Conservation (phyloP, 2,797 vertebrate species). For the Balearica regulorum region DNA sequence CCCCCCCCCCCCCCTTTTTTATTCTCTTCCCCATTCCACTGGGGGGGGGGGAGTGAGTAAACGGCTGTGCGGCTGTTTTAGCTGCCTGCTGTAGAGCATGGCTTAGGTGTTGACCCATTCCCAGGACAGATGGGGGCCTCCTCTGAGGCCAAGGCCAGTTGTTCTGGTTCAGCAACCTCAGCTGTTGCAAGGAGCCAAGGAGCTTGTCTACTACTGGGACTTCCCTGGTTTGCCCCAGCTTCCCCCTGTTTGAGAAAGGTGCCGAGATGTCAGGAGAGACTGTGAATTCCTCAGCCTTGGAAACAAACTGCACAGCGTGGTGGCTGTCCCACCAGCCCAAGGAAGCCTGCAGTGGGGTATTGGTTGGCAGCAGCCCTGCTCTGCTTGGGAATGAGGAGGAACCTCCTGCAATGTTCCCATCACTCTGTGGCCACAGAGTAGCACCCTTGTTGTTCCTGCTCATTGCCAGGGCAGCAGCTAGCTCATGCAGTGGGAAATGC, state of each 20-base stretch:
- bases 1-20: too few relatives aligned
- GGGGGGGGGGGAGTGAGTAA: too few relatives aligned
- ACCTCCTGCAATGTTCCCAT: fast-evolving
- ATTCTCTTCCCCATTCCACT: too few relatives aligned
- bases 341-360: not conserved
- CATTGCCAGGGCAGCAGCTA: not conserved
- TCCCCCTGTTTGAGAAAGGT: not conserved
- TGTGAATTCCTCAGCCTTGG: not conserved
- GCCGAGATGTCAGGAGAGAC: not conserved
- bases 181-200: not conserved
- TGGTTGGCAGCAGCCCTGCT: not conserved
- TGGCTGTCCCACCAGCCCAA: not conserved
- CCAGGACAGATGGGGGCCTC: not conserved
- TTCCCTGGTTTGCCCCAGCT: not conserved
- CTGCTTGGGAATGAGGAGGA: not conserved
- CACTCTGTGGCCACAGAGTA: not conserved
- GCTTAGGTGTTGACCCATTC: not conserved
- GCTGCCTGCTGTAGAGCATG: too few relatives aligned
- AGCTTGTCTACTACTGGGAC: not conserved
- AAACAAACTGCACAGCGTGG: fast-evolving
- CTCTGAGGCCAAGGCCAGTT: not conserved
- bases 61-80: too few relatives aligned
- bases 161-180: not conserved
- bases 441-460: not conserved
- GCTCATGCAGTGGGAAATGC: not conserved